These are phyloP conservation scores for Thera britannica DNA, from an alignment of 2,888 invertebrate species.

Conservation along the genomic window DNA sequence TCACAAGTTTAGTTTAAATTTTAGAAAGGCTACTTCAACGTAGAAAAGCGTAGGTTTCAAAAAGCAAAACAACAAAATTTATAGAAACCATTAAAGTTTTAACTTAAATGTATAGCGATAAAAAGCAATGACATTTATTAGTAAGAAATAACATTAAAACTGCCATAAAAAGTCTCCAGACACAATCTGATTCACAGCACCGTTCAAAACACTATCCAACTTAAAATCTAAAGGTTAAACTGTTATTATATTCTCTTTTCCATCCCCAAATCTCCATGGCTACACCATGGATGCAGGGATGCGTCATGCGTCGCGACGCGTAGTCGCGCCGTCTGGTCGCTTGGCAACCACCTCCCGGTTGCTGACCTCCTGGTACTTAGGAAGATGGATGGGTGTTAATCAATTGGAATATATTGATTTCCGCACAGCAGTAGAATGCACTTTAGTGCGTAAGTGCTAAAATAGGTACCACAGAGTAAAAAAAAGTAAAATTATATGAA, in stretches of 20 bases:
- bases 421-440: conserved; percentile 27
- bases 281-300: conserved; percentile 35
- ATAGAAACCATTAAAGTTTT: no score
- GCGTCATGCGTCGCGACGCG: conserved; percentile 64
- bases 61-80: no score
- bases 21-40: neutral
- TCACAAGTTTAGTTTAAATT: conserved; percentile 2
- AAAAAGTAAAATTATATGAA: neutral
- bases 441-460: conserved; percentile 19
- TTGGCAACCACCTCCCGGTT: conserved; percentile 54
- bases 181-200: neutral
- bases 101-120: no score
- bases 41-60: no score
- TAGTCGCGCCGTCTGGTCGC: conserved; percentile 64
- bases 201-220: neutral
- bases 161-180: neutral
- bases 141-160: neutral
- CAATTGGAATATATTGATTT: conserved; percentile 32
- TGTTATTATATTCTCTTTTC: conserved; percentile 9
- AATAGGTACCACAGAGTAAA: neutral
- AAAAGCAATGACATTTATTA: neutral
- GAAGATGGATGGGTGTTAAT: conserved; percentile 33
- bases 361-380: conserved; percentile 59
- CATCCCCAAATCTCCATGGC: conserved; percentile 12
- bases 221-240: conserved; percentile 10